These are phyloP conservation scores for Choloepus didactylus DNA, from an alignment of 2,797 vertebrate genomes.

Conservation along the genomic window DNA sequence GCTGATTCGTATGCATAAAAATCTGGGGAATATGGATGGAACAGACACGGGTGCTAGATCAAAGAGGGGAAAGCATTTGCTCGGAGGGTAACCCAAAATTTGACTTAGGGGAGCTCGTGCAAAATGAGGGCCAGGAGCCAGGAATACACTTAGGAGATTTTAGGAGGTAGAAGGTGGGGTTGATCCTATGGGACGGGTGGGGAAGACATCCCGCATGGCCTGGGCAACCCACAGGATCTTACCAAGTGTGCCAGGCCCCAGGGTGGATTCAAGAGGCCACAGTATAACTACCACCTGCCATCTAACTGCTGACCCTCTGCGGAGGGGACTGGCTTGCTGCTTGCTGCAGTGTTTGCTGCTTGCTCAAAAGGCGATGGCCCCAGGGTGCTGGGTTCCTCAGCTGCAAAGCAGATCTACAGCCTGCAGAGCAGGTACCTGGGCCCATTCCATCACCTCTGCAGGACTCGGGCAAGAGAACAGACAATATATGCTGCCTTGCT, in stretches of 20 bases:
- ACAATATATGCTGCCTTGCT: not conserved
- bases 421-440: no score
- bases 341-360: not conserved
- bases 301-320: no score
- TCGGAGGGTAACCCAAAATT: not conserved
- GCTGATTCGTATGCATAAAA: not conserved
- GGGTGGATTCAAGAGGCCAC: not conserved
- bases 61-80: not conserved
- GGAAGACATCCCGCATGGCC: not conserved
- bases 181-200: not conserved
- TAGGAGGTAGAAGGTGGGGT: not conserved
- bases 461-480: not conserved
- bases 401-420: not conserved
- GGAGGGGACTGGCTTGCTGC: not conserved
- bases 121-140: not conserved
- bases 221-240: not conserved
- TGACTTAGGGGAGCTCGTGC: not conserved
- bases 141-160: not conserved
- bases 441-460: not conserved
- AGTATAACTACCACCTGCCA: not conserved
- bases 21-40: not conserved
- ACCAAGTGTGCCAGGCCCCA: not conserved
- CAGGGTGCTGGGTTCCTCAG: no score
- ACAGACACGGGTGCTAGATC: accelerated
- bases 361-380: not conserved